Base-by-base conservation (phyloP, 2,113 vertebrate genomes). In the Progne subis region DNA sequence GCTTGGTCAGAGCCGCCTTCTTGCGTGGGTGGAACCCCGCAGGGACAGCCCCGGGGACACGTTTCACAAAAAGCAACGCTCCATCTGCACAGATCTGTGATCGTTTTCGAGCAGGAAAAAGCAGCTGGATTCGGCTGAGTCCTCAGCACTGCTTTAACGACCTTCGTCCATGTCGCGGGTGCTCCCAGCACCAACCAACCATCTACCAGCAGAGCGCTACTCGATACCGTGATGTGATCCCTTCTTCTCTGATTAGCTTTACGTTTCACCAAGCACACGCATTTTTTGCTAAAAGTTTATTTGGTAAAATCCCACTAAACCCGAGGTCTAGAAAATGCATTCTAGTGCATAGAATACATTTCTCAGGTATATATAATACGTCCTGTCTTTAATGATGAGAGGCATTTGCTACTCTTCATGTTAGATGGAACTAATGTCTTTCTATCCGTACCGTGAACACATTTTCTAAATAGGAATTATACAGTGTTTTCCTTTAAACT, bases 391-490 rank as follows among this genome's bases (percentile, higher is more conserved):
- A 88, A 94, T 78, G 84, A 83, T 49, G 32, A 39, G 49, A 79
- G 74, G 41, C 83, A 84, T 96, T 96, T 94, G 81, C 81, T 89
- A 82, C 74, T 96, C 76, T 86, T 95, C 60, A 31, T 75, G 90
- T 94, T 78, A 91, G 90, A 96, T 90, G 94, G 94, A 96, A 97
- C 95, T 97, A 94, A 97, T 92, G 80, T 69, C 82, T 83, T 88
- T 94, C 90, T 49, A 88, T 14, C 80, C 86, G 53, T 49, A 93
- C 93, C 93, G 86, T 95, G 95, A 96, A 96, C 82, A 84, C 44
- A 94, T 86, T 96, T 76, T 92, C 82, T 86, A 79, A 83, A 50
- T 26, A 95, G 80, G 76, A 97, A 94, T 95, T 97, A 96, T 93
- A 88, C 91, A 97, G 89, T 68, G 14, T 95, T 96, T 92, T 68